These are phyloP conservation scores for Heterocephalus glaber DNA, from an alignment of 2,113 vertebrate genomes.

Conservation along the genomic window DNA sequence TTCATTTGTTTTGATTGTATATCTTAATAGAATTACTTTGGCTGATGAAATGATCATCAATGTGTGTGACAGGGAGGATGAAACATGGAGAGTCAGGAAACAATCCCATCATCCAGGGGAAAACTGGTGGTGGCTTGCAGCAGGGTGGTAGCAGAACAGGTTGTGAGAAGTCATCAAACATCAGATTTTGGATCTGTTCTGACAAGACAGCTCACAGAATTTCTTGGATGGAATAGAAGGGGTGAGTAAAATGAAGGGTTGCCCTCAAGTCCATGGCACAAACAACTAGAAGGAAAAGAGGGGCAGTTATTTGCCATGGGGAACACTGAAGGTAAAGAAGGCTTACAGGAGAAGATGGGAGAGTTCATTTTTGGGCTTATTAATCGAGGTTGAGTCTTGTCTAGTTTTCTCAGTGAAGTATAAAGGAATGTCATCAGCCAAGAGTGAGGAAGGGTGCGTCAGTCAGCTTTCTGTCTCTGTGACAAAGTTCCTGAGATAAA, in stretches of 20 bases:
- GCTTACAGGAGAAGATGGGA: not conserved
- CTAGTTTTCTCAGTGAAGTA: not conserved
- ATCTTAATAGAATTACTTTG: not conserved
- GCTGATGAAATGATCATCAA: not conserved
- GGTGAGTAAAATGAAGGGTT: not conserved
- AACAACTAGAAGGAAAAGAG: not conserved
- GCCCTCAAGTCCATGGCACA: not conserved
- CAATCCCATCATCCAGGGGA: not conserved
- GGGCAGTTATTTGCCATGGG: not conserved
- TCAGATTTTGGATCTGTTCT: not conserved
- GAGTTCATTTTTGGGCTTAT: not conserved
- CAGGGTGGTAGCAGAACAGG: not conserved
- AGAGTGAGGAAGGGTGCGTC: not conserved
- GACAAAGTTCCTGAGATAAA: not conserved
- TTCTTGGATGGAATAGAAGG: not conserved
- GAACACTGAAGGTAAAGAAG: not conserved
- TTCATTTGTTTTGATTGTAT: too few relatives aligned
- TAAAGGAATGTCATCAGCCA: not conserved
- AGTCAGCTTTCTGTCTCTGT: not conserved
- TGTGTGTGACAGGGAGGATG: not conserved
- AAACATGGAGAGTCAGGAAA: not conserved
- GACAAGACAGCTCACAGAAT: not conserved
- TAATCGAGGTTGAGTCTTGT: not conserved
- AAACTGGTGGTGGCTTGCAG: not conserved
- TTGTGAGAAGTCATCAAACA: not conserved